Evolutionary conservation across 2,113 vertebrate genomes (phyloP).

Genomic region (Engystomops pustulosus): DNA sequence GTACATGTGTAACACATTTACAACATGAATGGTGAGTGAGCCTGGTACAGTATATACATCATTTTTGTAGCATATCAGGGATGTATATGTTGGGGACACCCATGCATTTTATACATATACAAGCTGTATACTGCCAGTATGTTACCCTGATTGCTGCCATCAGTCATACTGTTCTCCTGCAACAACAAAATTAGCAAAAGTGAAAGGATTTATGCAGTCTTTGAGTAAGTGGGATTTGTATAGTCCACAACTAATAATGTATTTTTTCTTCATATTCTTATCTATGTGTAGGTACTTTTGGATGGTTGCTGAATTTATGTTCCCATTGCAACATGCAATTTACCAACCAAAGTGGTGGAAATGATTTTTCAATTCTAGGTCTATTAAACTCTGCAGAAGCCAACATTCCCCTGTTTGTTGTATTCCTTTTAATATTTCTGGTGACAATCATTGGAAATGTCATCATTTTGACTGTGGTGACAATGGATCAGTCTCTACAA

Average conservation of each 20-base stretch:
- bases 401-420: slow-evolving; percentile 34
- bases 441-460: slow-evolving; percentile 55
- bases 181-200: neutral
- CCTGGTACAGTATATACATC: no score
- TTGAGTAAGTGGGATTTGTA: no score
- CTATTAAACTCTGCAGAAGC: slow-evolving; percentile 10
- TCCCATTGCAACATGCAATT: neutral
- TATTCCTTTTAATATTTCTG: slow-evolving; percentile 51
- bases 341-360: slow-evolving; percentile 23
- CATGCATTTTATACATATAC: no score
- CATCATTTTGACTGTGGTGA: slow-evolving; percentile 43
- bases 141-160: no score
- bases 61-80: no score
- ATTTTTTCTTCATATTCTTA: neutral
- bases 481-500: slow-evolving; percentile 44
- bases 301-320: neutral
- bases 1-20: neutral
- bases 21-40: neutral
- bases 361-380: slow-evolving; percentile 54
- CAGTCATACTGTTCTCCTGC: no score
- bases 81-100: no score
- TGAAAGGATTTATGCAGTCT: no score
- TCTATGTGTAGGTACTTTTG: neutral
- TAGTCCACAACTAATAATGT: neutral
- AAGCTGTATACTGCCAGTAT: no score